Evolutionary conservation across 2,888 invertebrate species (phyloP).

Genomic region (Crematogaster levior): DNA sequence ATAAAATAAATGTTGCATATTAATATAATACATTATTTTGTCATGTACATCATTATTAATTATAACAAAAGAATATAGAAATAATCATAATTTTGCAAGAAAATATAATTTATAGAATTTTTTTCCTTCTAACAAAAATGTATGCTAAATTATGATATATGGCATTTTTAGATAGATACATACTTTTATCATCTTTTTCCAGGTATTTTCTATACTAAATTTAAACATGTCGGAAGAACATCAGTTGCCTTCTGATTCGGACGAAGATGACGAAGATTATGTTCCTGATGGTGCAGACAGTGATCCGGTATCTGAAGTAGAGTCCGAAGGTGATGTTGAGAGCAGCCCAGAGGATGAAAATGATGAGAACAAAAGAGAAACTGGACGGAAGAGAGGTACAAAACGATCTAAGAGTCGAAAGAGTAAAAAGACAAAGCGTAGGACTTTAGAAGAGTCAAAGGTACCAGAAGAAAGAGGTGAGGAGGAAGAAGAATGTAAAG

Average conservation of each 20-base stretch:
- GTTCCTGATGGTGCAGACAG: constrained; percentile 88
- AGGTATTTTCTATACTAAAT: constrained; percentile 4
- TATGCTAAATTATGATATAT: background rate
- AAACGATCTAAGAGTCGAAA: constrained; percentile 75
- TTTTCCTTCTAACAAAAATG: background rate
- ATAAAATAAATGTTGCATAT: background rate
- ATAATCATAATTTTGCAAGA: background rate
- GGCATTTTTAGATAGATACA: background rate
- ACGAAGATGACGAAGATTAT: constrained; percentile 93
- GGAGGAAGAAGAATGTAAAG: constrained; percentile 78
- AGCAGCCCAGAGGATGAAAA: constrained; percentile 88
- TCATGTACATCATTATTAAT: background rate
- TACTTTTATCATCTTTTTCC: background rate
- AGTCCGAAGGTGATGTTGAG: constrained; percentile 89
- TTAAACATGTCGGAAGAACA: constrained; percentile 83
- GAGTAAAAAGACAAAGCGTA: constrained; percentile 71
- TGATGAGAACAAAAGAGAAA: constrained; percentile 77
- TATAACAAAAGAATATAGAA: background rate
- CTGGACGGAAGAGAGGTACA: constrained; percentile 72
- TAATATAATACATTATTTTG: background rate
- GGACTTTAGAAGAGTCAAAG: constrained; percentile 68
- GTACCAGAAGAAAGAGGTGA: constrained; percentile 57
- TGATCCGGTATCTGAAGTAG: constrained; percentile 89
- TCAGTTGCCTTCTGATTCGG: constrained; percentile 89
- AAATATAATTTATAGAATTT: background rate